Base-by-base conservation (phyloP, 2,113 vertebrate species). In the Chroicocephalus ridibundus region DNA sequence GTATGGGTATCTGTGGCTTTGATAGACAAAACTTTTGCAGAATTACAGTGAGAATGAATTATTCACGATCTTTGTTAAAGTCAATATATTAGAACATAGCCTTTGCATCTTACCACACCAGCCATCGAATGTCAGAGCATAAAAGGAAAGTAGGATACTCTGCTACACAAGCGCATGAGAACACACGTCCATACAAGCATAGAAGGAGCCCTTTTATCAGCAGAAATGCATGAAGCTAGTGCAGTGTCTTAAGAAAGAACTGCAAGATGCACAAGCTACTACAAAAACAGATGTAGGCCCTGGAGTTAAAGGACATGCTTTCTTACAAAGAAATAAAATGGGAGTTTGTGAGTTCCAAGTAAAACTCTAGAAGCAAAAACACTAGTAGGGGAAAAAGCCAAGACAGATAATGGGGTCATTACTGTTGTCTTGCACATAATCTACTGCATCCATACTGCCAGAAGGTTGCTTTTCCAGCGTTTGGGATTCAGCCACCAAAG, bases 371-470 rank as follows among this genome's bases (percentile, higher is more conserved):
- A 75, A 79, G 6, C 2, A 7, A 54, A 74, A 90, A 62, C 6
- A 42, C 24, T 19, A 46, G 5, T 13, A 18, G 8, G 22, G 14
- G 34, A 10, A 34, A 72, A 88, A 57, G 3, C 0, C 32, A 86
- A 66, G 42, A 12, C 0, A 60, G 36, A 8, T 34, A 89, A 66
- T 0, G 0, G 32, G 10, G 24, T 82, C 2, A 0, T 65, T 77
- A 54, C 4, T 82, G 29, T 21, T 78, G 57, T 61, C 66, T 77
- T 61, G 17, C 74, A 69, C 32, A 25, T 10, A 18, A 82, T 26
- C 62, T 76, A 22, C 54, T 74, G 46, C 24, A 78, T 25, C 51
- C 66, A 14, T 60, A 46, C 32, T 5, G 6, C 32, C 60, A 91
- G 68, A 93, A 88, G 24, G 47, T 29, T 95, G 60, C 12, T 94